A percentile compares a stretch with the other conserved stretches of the same genome.
Evolutionary conservation across 2,888 invertebrate genomes (phyloP).

Genomic region (Ornithoptera alexandrae): DNA sequence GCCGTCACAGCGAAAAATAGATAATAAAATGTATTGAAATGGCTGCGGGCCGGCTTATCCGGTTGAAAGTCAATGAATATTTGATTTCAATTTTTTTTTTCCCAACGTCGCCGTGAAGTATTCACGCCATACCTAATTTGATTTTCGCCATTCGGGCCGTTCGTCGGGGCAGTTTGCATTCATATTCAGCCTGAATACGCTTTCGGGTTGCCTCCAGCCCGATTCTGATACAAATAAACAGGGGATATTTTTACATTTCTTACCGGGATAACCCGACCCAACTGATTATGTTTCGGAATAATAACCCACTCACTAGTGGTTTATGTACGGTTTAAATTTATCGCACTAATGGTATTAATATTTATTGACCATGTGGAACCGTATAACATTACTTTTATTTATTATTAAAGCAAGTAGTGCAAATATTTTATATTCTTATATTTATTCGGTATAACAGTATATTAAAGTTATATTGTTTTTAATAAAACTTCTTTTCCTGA

Average conservation of each 20-base stretch:
- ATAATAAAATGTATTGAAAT: conserved; percentile 80
- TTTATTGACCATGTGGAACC: background rate
- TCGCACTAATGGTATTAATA: conserved; percentile 6
- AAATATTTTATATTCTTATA: no score
- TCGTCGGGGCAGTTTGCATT: conserved; percentile 78
- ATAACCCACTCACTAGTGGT: conserved; percentile 55
- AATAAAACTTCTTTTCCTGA: background rate
- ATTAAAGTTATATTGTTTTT: no score
- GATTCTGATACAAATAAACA: conserved; percentile 79
- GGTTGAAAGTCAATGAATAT: conserved; percentile 80
- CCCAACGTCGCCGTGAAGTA: conserved; percentile 78
- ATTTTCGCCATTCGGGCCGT: conserved; percentile 78
- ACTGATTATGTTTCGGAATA: conserved; percentile 76
- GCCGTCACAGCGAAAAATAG: conserved; percentile 68
- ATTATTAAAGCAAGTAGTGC: no score
- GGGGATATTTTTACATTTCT: conserved; percentile 78
- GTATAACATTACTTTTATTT: no score
- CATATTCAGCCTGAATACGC: conserved; percentile 79
- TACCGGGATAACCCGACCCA: conserved; percentile 72
- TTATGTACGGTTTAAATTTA: conserved; percentile 22
- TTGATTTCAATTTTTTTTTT: conserved; percentile 79
- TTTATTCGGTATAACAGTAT: no score
- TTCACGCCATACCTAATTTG: conserved; percentile 80
- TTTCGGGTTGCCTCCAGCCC: conserved; percentile 74
- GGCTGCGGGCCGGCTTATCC: conserved; percentile 78